phyloP scores from a whole-genome alignment of 2,888 invertebrate species.

The Dromius quadrimaculatus region DNA sequence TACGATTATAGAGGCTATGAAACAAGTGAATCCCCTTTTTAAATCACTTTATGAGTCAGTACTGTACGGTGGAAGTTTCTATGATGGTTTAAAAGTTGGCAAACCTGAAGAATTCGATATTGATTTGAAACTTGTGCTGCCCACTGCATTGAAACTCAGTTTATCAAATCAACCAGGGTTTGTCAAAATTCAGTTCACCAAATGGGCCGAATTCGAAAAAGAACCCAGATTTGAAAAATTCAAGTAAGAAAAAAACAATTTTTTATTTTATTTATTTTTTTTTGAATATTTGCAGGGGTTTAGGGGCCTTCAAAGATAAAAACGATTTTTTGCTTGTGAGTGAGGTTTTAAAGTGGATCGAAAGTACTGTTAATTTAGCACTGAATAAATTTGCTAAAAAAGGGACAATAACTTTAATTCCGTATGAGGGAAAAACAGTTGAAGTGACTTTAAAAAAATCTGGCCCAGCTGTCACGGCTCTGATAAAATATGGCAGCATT shows the following conservation, averaged over 20 bases:
- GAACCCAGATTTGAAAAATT: slow-evolving; percentile 53
- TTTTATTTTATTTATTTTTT: slow-evolving; percentile 5
- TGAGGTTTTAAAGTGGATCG: slow-evolving; percentile 70
- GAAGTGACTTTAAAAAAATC: slow-evolving; percentile 62
- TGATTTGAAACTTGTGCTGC: slow-evolving; percentile 71
- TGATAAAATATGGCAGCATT: slow-evolving; percentile 61
- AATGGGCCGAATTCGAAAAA: slow-evolving; percentile 38
- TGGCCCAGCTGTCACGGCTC: slow-evolving; percentile 72
- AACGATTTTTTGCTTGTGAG: slow-evolving; percentile 68
- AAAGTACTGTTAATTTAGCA: slow-evolving; percentile 67
- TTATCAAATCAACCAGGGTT: slow-evolving; percentile 65
- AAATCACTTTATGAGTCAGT: slow-evolving; percentile 59
- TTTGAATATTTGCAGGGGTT: slow-evolving; percentile 53
- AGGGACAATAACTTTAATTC: slow-evolving; percentile 7
- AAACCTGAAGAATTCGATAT: slow-evolving; percentile 74
- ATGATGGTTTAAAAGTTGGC: slow-evolving; percentile 72
- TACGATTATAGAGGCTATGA: slow-evolving; percentile 60
- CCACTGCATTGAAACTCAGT: slow-evolving; percentile 64
- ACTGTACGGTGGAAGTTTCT: slow-evolving; percentile 72
- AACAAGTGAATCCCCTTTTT: slow-evolving; percentile 60
- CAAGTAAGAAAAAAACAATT: slow-evolving; percentile 43
- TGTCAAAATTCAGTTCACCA: slow-evolving; percentile 65
- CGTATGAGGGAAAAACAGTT: slow-evolving; percentile 17
- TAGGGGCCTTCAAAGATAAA: slow-evolving; percentile 61
- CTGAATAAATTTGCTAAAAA: slow-evolving; percentile 63